Percentiles rank a stretch among this genome's conserved stretches.
These are phyloP conservation scores for Drosophila ohnishii DNA, from an alignment of 1,140 invertebrate genomes.

Conservation along the genomic window DNA sequence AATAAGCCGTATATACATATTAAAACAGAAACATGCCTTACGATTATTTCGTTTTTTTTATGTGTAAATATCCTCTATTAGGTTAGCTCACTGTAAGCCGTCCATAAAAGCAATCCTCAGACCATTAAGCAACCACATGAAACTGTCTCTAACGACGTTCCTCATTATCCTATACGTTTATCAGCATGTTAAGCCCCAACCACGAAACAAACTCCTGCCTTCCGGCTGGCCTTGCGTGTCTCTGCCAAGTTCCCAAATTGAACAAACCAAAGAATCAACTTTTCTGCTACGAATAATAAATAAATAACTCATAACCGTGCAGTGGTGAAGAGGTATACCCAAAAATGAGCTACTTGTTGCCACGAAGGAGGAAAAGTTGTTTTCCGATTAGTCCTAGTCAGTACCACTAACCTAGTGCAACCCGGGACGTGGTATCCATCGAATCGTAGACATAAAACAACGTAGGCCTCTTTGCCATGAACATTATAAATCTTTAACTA, in stretches of 20 bases:
- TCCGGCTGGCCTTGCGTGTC: slow-evolving; percentile 57
- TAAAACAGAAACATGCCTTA: background rate
- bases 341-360: slow-evolving; percentile 30
- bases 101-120: slow-evolving; percentile 37
- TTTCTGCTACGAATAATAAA: slow-evolving; percentile 64
- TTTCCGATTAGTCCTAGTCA: slow-evolving; percentile 33
- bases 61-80: background rate
- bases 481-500: background rate
- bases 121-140: slow-evolving; percentile 69
- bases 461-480: background rate
- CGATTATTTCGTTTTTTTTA: background rate
- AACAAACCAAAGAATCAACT: slow-evolving; percentile 52
- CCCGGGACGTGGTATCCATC: slow-evolving; percentile 13
- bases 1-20: slow-evolving; percentile 43
- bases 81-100: slow-evolving; percentile 18
- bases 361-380: slow-evolving; percentile 31
- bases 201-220: slow-evolving; percentile 36
- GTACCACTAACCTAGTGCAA: slow-evolving; percentile 48
- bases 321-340: slow-evolving; percentile 2
- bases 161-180: slow-evolving; percentile 69
- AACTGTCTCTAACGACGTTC: slow-evolving; percentile 68
- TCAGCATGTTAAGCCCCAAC: slow-evolving; percentile 38
- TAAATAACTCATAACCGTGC: slow-evolving; percentile 72
- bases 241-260: slow-evolving; percentile 52
- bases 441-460: background rate